phyloP scores from a whole-genome alignment of 2,113 vertebrate species.

The Atherinomorus stipes region DNA sequence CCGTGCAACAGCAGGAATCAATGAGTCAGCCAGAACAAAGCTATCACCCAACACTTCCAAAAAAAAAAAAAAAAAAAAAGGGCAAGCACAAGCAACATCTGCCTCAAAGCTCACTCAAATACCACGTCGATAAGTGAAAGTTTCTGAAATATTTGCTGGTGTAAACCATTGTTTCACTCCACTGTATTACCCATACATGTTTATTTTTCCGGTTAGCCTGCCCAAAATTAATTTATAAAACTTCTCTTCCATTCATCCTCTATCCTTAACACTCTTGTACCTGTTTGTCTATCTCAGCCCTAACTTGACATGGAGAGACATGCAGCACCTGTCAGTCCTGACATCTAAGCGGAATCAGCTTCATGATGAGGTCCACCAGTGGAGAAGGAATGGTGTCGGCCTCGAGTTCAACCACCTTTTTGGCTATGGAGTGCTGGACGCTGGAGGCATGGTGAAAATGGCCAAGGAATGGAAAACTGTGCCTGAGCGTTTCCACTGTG shows the following conservation, averaged over 20 bases:
- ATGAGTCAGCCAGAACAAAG: constrained; percentile 63
- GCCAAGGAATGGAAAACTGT: constrained; percentile 97
- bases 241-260: not conserved
- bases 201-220: not conserved
- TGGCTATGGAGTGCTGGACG: constrained; percentile 96
- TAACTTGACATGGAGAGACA: constrained; percentile 96
- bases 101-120: constrained; percentile 7
- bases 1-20: constrained; percentile 47
- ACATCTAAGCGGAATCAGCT: constrained; percentile 99
- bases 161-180: not conserved
- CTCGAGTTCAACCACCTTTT: constrained; percentile 99
- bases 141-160: not conserved
- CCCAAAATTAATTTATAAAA: not conserved
- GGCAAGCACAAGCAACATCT: constrained; percentile 37
- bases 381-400: constrained; percentile 95
- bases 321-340: constrained; percentile 97
- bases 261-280: not conserved
- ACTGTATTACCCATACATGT: not conserved
- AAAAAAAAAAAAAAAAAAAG: constrained; percentile 33
- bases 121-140: constrained; percentile 21
- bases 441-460: constrained; percentile 98
- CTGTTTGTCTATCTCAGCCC: constrained; percentile 76
- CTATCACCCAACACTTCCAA: constrained; percentile 51
- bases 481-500: constrained; percentile 96
- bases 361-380: constrained; percentile 96